Evolutionary conservation across 2,888 invertebrate species (phyloP).

Genomic region (Latrodectus hesperus): DNA sequence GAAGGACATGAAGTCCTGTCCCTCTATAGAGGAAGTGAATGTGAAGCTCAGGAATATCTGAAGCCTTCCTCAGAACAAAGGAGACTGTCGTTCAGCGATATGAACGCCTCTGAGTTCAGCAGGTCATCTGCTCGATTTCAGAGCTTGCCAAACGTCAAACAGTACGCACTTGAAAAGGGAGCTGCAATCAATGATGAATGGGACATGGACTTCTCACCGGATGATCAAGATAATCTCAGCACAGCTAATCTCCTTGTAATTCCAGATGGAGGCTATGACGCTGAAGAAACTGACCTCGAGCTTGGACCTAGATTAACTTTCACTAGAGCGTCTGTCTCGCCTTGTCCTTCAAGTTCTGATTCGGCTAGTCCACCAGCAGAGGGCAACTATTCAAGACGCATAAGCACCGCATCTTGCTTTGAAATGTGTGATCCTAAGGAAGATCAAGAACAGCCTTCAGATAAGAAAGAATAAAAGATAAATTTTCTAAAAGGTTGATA

Average conservation of each 20-base stretch:
- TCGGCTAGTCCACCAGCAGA: slow-evolving; percentile 1
- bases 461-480: no score
- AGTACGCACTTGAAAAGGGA: slow-evolving; percentile 29
- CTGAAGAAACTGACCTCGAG: background rate
- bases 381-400: background rate
- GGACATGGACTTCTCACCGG: slow-evolving; percentile 3
- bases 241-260: slow-evolving; percentile 55
- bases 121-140: slow-evolving; percentile 35
- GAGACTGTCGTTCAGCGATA: slow-evolving; percentile 48
- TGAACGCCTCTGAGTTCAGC: slow-evolving; percentile 10
- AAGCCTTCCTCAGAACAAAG: slow-evolving; percentile 4
- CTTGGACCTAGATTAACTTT: slow-evolving; percentile 32
- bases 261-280: slow-evolving; percentile 14
- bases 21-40: slow-evolving; percentile 16
- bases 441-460: no score
- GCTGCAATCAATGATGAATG: slow-evolving; percentile 24
- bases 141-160: slow-evolving; percentile 56
- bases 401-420: background rate
- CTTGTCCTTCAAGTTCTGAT: slow-evolving; percentile 19
- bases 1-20: slow-evolving; percentile 56
- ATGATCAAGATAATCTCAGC: slow-evolving; percentile 63
- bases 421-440: background rate
- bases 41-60: background rate
- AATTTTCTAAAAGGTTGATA: no score
- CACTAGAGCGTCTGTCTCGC: slow-evolving; percentile 48